A percentile compares a stretch with the other conserved stretches of the same genome.
These are phyloP conservation scores for Nasonia oneida DNA, from an alignment of 2,888 invertebrate species.

Conservation along the genomic window DNA sequence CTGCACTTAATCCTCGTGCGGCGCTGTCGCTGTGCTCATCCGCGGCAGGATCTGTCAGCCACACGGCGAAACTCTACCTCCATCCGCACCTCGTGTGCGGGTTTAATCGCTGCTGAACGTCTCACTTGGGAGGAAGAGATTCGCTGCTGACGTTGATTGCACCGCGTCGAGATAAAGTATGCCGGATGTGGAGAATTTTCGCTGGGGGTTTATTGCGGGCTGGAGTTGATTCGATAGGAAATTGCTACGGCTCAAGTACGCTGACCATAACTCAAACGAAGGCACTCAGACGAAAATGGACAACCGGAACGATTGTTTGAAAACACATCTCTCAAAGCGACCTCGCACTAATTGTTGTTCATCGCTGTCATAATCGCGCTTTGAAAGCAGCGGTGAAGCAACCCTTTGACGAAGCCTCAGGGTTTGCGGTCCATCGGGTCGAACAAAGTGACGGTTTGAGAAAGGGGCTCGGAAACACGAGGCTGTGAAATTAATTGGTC, in stretches of 20 bases:
- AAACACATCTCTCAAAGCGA: neutral
- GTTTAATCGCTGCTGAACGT: conserved; percentile 6
- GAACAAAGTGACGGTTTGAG: neutral
- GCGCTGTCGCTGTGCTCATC: neutral
- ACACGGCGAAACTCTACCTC: conserved; percentile 1
- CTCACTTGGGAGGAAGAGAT: neutral
- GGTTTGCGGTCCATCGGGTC: neutral
- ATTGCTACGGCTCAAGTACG: too few relatives aligned
- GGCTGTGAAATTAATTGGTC: too few relatives aligned
- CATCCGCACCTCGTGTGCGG: neutral
- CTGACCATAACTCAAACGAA: neutral
- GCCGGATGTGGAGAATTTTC: neutral
- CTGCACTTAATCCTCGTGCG: neutral
- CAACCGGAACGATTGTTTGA: neutral
- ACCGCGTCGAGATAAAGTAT: neutral
- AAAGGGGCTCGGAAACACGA: neutral
- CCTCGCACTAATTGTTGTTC: neutral
- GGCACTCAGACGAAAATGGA: neutral
- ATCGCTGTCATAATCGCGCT: neutral
- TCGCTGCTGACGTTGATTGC: neutral
- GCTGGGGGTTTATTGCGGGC: neutral
- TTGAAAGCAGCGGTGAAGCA: neutral
- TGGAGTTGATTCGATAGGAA: neutral
- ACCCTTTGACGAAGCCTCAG: neutral
- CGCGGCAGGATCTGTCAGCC: conserved; percentile 2